Conservation (phyloP, 2,797 vertebrate genomes). For the Sebastolobus altivelis region DNA sequence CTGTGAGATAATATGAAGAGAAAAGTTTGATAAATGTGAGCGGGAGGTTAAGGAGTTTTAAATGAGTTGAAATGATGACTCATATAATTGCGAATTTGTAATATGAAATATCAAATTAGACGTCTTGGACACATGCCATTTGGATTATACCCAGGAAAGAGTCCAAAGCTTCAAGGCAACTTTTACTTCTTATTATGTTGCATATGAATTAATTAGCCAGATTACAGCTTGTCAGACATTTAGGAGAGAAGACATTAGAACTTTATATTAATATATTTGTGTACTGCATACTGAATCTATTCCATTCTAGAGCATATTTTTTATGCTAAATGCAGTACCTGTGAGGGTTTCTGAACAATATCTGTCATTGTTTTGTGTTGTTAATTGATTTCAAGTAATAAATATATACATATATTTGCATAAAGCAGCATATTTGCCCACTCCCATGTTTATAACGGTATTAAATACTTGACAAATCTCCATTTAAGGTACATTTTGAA, state of each 20-base stretch:
- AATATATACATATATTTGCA: no score
- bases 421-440: no score
- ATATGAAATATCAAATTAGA: slow-evolving; percentile 14
- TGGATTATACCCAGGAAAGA: neutral
- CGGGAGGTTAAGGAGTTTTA: slow-evolving; percentile 44
- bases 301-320: no score
- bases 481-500: no score
- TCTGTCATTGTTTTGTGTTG: no score
- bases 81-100: neutral
- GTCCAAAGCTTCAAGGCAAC: neutral
- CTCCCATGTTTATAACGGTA: no score
- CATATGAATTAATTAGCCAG: neutral
- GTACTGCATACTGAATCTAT: no score
- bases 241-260: neutral
- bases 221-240: neutral
- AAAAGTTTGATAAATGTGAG: slow-evolving; percentile 39
- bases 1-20: slow-evolving; percentile 19
- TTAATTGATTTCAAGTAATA: no score
- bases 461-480: no score
- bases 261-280: neutral
- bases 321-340: no score
- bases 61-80: slow-evolving; percentile 53
- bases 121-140: neutral
- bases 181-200: neutral
- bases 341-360: no score